Conservation (phyloP, 2,113 vertebrate species). For the Nymphicus hollandicus region DNA sequence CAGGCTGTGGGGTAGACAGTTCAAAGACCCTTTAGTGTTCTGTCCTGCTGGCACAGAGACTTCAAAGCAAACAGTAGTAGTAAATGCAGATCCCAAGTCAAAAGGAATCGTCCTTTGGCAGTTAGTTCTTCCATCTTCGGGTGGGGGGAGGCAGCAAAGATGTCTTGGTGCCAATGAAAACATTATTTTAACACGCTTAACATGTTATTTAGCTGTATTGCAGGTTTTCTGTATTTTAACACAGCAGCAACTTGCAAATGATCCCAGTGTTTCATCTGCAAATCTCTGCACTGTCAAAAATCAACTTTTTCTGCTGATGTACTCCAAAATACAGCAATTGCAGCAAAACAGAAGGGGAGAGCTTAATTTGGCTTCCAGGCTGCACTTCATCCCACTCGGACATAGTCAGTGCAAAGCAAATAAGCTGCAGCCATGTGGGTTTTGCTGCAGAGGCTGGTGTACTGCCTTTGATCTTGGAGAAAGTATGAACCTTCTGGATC, state of each 20-base stretch:
- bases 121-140: background rate
- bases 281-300: background rate
- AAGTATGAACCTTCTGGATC: background rate
- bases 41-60: background rate
- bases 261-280: background rate
- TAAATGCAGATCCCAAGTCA: background rate
- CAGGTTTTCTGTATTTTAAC: background rate
- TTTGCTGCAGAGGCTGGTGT: background rate
- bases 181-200: background rate
- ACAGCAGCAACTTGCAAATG: background rate
- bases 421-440: background rate
- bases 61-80: background rate
- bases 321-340: background rate
- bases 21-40: background rate
- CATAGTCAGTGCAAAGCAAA: background rate
- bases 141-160: background rate
- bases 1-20: background rate
- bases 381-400: background rate
- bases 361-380: background rate
- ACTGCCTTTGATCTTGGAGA: slow-evolving; percentile 29
- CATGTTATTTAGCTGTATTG: background rate
- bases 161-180: background rate
- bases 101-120: background rate
- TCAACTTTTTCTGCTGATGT: background rate
- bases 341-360: background rate